Evolutionary conservation across 2,113 vertebrate species (phyloP), one percentile per base, ranked within the genome.

Genomic region (Cololabis saira): DNA sequence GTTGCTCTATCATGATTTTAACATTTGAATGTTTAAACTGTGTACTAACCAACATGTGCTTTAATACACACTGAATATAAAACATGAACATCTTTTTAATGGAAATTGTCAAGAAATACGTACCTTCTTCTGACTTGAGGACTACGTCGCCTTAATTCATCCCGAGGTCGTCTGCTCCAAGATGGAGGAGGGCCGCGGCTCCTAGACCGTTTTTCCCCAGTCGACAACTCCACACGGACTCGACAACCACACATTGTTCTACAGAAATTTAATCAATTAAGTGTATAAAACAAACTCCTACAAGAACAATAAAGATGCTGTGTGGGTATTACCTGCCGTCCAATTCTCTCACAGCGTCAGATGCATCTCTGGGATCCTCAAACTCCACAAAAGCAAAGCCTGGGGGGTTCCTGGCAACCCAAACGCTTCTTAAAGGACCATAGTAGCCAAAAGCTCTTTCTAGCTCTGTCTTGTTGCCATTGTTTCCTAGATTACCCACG

Each of bases 361-460:
- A 93, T 72, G 97, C 97, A 92, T 99, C 97, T 83, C 97, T 93
- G 12, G 96, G 95, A 88, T 99, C 97, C 91, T 99, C 97, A 92
- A 99, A 99, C 61, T 99, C 97, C 62, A 99, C 96, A 79, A 99
- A 99, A 47, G 97, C 97, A 91, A 99, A 99, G 61, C 97, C 97
- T 9, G 97, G 97, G 43, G 97, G 97, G 83, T 97, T 98, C 81
- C 97, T 94, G 0, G 97, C 97, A 82, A 99, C 97, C 97, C 97
- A 99, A 18, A 99, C 97, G 45, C 96, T 98, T 53, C 97, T 94
- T 71, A 99, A 91, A 33, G 97, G 97, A 72, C 98, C 98, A 18
- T 99, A 99, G 84, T 98, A 99, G 56, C 98, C 96, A 91, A 99
- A 99, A 2, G 97, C 93, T 61, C 95, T 91, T 78, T 99, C 98